A percentile compares a stretch with the other conserved stretches of the same genome.
Conservation (phyloP, 2,113 vertebrate genomes). For the Myrmophylax atrothorax region DNA sequence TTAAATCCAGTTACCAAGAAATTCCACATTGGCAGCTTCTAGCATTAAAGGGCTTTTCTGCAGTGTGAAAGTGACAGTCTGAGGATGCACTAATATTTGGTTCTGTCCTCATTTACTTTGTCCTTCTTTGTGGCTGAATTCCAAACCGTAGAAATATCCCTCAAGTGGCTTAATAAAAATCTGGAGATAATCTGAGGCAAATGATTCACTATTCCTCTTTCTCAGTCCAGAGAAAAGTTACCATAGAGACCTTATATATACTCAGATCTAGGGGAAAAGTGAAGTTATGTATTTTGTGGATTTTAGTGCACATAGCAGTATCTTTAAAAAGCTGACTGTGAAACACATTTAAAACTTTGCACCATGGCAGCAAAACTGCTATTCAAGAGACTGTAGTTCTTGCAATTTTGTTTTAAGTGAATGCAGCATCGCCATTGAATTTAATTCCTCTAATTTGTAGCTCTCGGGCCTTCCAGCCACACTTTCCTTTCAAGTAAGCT, state of each 20-base stretch:
- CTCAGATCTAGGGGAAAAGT: not conserved
- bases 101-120: constrained; percentile 1
- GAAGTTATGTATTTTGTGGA: not conserved
- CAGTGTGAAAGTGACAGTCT: constrained; percentile 31
- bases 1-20: not conserved
- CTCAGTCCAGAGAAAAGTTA: not conserved
- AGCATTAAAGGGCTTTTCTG: not conserved
- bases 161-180: not conserved
- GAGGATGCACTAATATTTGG: not conserved
- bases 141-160: not conserved
- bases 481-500: constrained; percentile 56
- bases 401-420: not conserved
- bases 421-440: not conserved
- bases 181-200: not conserved
- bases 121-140: constrained; percentile 27
- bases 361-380: not conserved
- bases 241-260: not conserved
- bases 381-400: constrained; percentile 3
- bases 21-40: not conserved
- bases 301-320: not conserved
- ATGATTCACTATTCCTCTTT: not conserved
- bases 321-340: constrained; percentile 38
- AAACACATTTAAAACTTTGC: not conserved
- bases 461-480: constrained; percentile 16
- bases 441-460: constrained; percentile 37